Percentiles rank a stretch among this genome's conserved stretches.
phyloP scores from a whole-genome alignment of 2,797 vertebrate species.

The Enteromius anoplus region DNA sequence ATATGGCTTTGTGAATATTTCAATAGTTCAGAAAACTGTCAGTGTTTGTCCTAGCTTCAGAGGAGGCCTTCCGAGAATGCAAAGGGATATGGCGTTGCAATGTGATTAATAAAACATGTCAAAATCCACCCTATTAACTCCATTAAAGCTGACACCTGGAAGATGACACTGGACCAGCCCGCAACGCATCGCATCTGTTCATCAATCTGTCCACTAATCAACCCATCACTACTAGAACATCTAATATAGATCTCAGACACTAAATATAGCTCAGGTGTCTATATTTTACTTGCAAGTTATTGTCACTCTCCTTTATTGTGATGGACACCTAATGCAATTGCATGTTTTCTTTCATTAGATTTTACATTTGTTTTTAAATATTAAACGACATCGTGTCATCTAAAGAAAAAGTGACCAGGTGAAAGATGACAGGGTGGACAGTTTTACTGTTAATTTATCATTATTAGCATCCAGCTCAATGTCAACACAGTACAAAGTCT shows the following conservation, averaged over 20 bases:
- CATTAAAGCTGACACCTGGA: slow-evolving; percentile 51
- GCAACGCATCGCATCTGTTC: slow-evolving; percentile 37
- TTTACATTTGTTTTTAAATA: background rate
- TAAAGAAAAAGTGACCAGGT: background rate
- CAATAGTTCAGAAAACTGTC: slow-evolving; percentile 30
- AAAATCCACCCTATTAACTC: slow-evolving; percentile 21
- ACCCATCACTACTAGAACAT: background rate
- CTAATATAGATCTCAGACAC: background rate
- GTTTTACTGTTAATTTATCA: background rate
- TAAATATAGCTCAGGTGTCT: background rate
- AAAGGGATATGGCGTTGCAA: slow-evolving; percentile 38
- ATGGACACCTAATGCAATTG: background rate
- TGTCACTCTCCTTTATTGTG: background rate
- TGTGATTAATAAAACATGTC: slow-evolving; percentile 46
- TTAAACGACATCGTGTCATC: background rate
- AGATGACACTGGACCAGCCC: slow-evolving; percentile 17
- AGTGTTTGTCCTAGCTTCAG: slow-evolving; percentile 30
- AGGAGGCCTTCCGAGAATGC: slow-evolving; percentile 17
- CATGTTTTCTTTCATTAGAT: background rate
- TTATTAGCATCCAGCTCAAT: background rate
- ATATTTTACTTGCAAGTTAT: background rate
- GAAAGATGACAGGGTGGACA: background rate
- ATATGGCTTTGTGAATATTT: slow-evolving; percentile 51
- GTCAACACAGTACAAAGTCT: background rate
- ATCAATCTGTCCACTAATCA: slow-evolving; percentile 34